Conservation (phyloP, 2,888 invertebrate species). For the Trilocha varians region DNA sequence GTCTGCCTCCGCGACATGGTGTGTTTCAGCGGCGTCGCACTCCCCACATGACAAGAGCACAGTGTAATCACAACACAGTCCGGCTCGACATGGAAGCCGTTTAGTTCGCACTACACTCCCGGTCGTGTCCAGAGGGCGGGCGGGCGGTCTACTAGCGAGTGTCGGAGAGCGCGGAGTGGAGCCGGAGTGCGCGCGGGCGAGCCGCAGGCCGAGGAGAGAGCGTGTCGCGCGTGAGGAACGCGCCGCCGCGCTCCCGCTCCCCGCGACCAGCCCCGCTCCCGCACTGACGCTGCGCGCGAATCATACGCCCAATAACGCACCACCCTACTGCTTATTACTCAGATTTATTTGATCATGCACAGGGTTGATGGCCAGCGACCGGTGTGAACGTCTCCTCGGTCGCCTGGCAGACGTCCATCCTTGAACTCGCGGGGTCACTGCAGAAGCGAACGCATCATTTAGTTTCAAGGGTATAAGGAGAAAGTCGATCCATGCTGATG, state of each 20-base stretch:
- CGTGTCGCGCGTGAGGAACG: slow-evolving; percentile 35
- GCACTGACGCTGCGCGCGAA: slow-evolving; percentile 70
- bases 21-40: slow-evolving; percentile 48
- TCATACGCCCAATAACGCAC: slow-evolving; percentile 70
- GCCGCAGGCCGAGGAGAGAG: slow-evolving; percentile 43
- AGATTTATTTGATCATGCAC: slow-evolving; percentile 64
- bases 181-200: slow-evolving; percentile 34
- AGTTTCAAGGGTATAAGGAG: background rate
- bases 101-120: slow-evolving; percentile 44
- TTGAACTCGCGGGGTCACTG: background rate
- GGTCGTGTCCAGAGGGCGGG: slow-evolving; percentile 36
- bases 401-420: slow-evolving; percentile 17
- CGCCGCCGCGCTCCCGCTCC: slow-evolving; percentile 22
- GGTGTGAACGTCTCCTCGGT: slow-evolving; percentile 21
- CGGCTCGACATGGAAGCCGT: slow-evolving; percentile 40
- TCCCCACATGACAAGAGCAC: slow-evolving; percentile 56
- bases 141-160: slow-evolving; percentile 40
- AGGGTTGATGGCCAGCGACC: slow-evolving; percentile 47
- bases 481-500: slow-evolving; percentile 1
- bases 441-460: background rate
- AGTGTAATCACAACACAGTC: slow-evolving; percentile 41
- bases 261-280: slow-evolving; percentile 38
- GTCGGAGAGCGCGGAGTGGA: slow-evolving; percentile 30
- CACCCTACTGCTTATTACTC: slow-evolving; percentile 58
- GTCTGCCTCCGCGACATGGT: slow-evolving; percentile 47